These are phyloP conservation scores for Ptychadena robeensis DNA, from an alignment of 2,797 vertebrate genomes.

Conservation along the genomic window DNA sequence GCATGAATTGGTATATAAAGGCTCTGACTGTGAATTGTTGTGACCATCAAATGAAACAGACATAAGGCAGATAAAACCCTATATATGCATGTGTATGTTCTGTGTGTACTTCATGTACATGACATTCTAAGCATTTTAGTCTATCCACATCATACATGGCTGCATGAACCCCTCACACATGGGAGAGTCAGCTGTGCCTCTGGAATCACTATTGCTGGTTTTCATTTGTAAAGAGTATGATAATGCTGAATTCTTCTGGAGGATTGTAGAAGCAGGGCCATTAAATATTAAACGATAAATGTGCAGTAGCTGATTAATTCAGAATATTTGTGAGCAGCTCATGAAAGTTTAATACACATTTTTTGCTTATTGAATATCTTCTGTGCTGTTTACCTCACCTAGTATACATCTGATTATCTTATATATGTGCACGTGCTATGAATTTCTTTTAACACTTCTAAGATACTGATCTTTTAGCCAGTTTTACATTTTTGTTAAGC, in stretches of 20 bases:
- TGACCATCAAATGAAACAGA: constrained; percentile 46
- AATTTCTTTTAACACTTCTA: constrained; percentile 25
- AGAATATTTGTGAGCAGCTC: constrained; percentile 74
- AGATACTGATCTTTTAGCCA: not conserved
- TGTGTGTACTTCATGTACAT: not conserved
- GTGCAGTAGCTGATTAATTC: constrained; percentile 78
- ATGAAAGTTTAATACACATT: constrained; percentile 77
- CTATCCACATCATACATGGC: constrained; percentile 13
- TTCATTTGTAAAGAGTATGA: constrained; percentile 42
- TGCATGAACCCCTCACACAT: constrained; percentile 51
- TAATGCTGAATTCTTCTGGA: constrained; percentile 72
- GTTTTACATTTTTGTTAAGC: too few relatives aligned
- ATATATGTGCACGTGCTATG: constrained; percentile 19
- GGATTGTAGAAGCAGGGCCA: constrained; percentile 68
- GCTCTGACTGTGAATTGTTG: constrained; percentile 65
- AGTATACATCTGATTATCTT: constrained; percentile 26
- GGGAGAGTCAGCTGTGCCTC: constrained; percentile 8
- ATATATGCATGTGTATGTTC: not conserved
- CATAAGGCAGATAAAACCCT: not conserved
- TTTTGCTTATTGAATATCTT: constrained; percentile 75
- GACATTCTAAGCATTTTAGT: not conserved
- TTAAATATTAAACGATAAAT: constrained; percentile 84
- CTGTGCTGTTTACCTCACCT: constrained; percentile 68
- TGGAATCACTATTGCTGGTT: constrained; percentile 8
- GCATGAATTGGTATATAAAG: constrained; percentile 68